phyloP scores from a whole-genome alignment of 2,113 vertebrate species.

The Melanerpes aurifrons region DNA sequence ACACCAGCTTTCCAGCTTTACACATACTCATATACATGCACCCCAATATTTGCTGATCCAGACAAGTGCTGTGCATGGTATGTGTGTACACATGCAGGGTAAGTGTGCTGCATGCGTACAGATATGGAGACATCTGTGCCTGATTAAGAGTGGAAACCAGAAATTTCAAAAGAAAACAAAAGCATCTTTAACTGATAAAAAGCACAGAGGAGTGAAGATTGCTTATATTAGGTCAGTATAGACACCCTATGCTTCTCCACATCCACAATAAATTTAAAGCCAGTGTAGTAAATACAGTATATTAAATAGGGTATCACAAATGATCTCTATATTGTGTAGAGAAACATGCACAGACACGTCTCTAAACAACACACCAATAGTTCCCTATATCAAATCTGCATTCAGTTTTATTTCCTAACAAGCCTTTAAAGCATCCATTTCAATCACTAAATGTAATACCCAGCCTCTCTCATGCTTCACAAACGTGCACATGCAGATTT shows the following conservation, averaged over 20 bases:
- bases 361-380: neutral
- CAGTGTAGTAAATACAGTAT: neutral
- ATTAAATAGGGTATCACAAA: neutral
- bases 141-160: fast-evolving
- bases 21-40: fast-evolving
- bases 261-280: neutral
- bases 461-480: neutral
- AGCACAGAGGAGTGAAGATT: neutral
- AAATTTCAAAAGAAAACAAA: neutral
- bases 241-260: neutral
- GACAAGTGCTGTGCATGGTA: neutral
- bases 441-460: fast-evolving
- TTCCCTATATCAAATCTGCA: neutral
- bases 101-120: fast-evolving
- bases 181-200: neutral
- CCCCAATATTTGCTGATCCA: fast-evolving
- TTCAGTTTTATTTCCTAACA: neutral
- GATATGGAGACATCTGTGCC: neutral
- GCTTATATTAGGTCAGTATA: neutral
- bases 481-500: fast-evolving
- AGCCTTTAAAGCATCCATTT: neutral
- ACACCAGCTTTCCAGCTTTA: neutral
- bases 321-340: neutral
- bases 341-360: neutral
- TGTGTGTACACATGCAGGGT: too few species aligned